Evolutionary conservation across 92 coral and sea anemone genomes (phyloP), one percentile per base, ranked within the genome.

Genomic region (Palythoa grandis): DNA sequence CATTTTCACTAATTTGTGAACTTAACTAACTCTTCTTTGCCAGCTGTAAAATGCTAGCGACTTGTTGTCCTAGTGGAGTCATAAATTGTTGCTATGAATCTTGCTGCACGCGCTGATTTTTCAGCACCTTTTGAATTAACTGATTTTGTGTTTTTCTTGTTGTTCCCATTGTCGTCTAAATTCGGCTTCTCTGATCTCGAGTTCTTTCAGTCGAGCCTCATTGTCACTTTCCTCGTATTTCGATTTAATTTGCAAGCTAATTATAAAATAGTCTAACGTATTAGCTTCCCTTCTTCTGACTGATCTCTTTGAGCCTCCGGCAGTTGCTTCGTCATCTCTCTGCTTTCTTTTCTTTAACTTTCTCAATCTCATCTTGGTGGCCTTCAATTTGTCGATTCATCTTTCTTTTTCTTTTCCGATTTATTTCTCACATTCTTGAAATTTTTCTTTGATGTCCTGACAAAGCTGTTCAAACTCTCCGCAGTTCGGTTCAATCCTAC

Each of bases 401-500:
- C 80, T 73, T 89, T 89, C 67, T 72, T 72, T 80, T 52, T 86
- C 92, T 65, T 89, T 89, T 76, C 14, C 83, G 29, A 58, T 53
- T 86, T 73, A 67, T 74, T 77, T 91, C 82, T 79, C 84, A 79
- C 82, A 86, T 69, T 82, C 83, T 3, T 38, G 82, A 52, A 86
- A 86, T 63, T 67, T 52, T 11, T 86, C 87, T 78, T 89, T 29
- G 86, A 89, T 84, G 39, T 88, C 85, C 52, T 87, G 71, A 63
- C 78, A 77, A 29, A 87, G 84, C 35, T 88, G 88, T 70, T 89
- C 43, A 48, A 24, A 66, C 83, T 89, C 94, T 52, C 86, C 78
- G 48, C 82, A 90, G 76, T 90, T 88, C 25, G 78, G 88, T 38
- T 90, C 92, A 60, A 89, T 88, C 20, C 92, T 87, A 53, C 92